phyloP scores from a whole-genome alignment of 2,113 vertebrate genomes.

The Hemiprocne comata region DNA sequence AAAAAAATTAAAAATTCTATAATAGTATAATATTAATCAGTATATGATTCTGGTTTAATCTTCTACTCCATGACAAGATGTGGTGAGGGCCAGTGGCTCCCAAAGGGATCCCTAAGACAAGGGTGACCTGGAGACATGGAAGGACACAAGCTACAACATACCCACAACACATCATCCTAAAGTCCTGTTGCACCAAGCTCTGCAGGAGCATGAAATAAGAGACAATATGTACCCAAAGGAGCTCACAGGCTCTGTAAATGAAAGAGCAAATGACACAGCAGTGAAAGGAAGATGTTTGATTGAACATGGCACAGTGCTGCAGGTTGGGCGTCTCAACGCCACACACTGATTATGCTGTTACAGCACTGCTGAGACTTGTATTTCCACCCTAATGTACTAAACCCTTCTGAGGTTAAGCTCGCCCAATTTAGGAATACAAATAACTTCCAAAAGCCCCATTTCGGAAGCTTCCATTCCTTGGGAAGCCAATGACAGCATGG shows the following conservation, averaged over 20 bases:
- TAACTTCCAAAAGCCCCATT: background rate
- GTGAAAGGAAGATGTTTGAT: background rate
- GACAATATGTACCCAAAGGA: background rate
- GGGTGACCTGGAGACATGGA: background rate
- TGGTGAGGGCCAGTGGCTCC: background rate
- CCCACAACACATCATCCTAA: background rate
- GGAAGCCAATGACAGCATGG: slow-evolving; percentile 3
- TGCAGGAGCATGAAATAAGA: background rate
- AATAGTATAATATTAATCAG: background rate
- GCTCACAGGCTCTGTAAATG: background rate
- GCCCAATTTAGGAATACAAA: background rate
- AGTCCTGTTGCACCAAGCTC: background rate
- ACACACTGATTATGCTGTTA: background rate
- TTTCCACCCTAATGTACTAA: background rate
- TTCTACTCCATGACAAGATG: background rate
- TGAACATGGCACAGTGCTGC: background rate
- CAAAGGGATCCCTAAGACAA: background rate
- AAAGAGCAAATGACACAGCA: background rate
- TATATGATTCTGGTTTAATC: background rate
- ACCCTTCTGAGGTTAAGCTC: background rate
- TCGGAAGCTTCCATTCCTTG: background rate
- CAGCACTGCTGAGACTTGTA: background rate
- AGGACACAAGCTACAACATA: background rate
- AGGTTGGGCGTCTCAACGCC: background rate
- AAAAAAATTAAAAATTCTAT: background rate